Evolutionary conservation across 2,797 vertebrate species (phyloP), one percentile per base, ranked within the genome.

Genomic region (Platyrinchus mystaceus): DNA sequence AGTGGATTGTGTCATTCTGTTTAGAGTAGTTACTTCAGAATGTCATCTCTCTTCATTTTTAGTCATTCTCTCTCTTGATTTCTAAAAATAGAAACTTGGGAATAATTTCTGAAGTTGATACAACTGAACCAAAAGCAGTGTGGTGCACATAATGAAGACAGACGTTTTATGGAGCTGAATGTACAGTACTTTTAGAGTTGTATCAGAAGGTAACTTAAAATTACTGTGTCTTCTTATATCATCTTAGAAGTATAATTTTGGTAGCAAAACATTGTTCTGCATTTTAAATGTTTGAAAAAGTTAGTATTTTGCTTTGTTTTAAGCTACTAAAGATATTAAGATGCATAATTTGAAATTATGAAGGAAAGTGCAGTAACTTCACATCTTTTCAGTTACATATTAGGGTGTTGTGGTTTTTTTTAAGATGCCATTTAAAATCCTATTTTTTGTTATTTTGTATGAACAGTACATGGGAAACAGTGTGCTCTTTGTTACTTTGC

Each of bases 341-440:
- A 4, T 59, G 30, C 75, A 71, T 49, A 62, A 74, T 74, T 87
- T 67, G 26, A 81, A 85, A 44, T 93, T 58, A 28, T 7, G 27
- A 36, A 77, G 47, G 52, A 69, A 59, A 71, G 12, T 78, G n/a
- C 30, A 36, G 22, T 71, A 80, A 47, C 24, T 55, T 84, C 1
- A 6, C 7, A 2, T 58, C 78, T 94, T 89, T 86, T 73, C 30
- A 49, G 1, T 59, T 68, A 28, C 4, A 6, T 89, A 22, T 32
- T 53, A 70, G 9, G 9, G 10, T 67, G 20, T n/a, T 56, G 39
- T 18, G 30, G 2, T 3, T 14, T 63, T 90, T 77, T 37, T 88
- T 15, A 81, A 79, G 43, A 50, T 87, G 36, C n/a, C 84, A 24
- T 82, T 93, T 93, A 75, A 93, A 94, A 79, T 96, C 36, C 15